Conservation (phyloP, 2,888 invertebrate genomes). For the Anthrax anthrax region DNA sequence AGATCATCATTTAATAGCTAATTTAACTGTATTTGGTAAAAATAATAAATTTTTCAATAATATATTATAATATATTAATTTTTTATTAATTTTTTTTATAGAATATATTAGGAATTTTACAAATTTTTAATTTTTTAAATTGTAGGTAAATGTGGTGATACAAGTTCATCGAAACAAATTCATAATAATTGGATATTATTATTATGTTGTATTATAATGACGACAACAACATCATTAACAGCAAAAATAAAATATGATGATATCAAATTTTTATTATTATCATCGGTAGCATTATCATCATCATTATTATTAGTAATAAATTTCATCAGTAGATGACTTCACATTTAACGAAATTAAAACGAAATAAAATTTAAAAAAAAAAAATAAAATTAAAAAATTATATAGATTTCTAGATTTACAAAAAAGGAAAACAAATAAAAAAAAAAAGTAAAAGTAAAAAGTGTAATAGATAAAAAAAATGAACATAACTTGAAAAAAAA, state of each 20-base stretch:
- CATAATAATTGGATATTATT: constrained; percentile 10
- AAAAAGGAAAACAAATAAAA: background rate
- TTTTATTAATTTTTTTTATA: background rate
- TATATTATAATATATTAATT: background rate
- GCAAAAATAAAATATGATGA: constrained; percentile 6
- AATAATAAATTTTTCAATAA: constrained; percentile 2
- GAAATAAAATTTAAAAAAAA: constrained; percentile 2
- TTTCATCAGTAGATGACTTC: constrained; percentile 11
- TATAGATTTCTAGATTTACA: constrained; percentile 2
- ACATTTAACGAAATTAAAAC: background rate
- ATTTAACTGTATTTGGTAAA: constrained; percentile 32
- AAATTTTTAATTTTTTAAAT: constrained; percentile 3
- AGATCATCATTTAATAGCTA: constrained; percentile 33
- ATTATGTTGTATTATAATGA: too few species aligned
- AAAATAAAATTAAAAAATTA: background rate
- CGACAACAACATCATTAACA: too few species aligned
- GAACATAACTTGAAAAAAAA: too few species aligned
- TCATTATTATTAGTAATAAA: constrained; percentile 5
- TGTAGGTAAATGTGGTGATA: constrained; percentile 16
- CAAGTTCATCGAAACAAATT: constrained; percentile 13
- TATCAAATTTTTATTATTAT: too few species aligned
- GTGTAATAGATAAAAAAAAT: too few species aligned
- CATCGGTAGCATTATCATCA: too few species aligned
- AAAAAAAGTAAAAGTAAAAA: background rate
- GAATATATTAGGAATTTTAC: background rate